Evolutionary conservation across 2,113 vertebrate species (phyloP).

Genomic region (Channa maculata): DNA sequence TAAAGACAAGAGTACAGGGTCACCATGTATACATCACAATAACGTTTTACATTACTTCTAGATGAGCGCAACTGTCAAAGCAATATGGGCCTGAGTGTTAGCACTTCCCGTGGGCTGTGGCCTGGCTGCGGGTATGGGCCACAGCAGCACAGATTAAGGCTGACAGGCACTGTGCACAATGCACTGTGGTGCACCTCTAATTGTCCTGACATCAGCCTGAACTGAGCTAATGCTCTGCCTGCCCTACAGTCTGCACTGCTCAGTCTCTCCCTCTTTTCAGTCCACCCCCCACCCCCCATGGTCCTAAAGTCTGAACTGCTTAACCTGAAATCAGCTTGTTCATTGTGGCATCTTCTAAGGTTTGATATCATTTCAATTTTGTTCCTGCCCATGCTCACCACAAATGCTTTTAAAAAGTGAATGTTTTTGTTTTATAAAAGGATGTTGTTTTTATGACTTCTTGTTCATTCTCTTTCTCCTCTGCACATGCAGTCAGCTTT

Average conservation of each 20-base stretch:
- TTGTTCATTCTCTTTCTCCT: conserved; percentile 17
- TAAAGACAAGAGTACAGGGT: conserved; percentile 84
- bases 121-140: conserved; percentile 86
- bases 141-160: conserved; percentile 88
- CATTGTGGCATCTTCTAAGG: conserved; percentile 22
- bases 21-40: conserved; percentile 90
- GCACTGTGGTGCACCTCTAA: conserved; percentile 87
- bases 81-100: conserved; percentile 91
- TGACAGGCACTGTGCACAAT: conserved; percentile 88
- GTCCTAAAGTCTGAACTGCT: conserved; percentile 71
- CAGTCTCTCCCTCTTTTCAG: conserved; percentile 40
- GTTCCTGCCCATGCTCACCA: not conserved
- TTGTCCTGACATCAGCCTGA: conserved; percentile 88
- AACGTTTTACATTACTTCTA: conserved; percentile 97
- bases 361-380: conserved; percentile 29
- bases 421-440: conserved; percentile 38
- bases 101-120: conserved; percentile 91
- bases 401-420: conserved; percentile 17
- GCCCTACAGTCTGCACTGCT: conserved; percentile 71
- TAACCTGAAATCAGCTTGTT: conserved; percentile 42
- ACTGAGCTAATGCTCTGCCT: conserved; percentile 85
- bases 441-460: conserved; percentile 48
- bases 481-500: conserved; percentile 32
- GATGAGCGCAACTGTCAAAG: conserved; percentile 98
- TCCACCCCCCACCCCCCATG: conserved; percentile 12